A percentile compares a stretch with the other conserved stretches of the same genome.
Evolutionary conservation across 1,140 invertebrate genomes (phyloP).

Genomic region (Anthonomus grandis): DNA sequence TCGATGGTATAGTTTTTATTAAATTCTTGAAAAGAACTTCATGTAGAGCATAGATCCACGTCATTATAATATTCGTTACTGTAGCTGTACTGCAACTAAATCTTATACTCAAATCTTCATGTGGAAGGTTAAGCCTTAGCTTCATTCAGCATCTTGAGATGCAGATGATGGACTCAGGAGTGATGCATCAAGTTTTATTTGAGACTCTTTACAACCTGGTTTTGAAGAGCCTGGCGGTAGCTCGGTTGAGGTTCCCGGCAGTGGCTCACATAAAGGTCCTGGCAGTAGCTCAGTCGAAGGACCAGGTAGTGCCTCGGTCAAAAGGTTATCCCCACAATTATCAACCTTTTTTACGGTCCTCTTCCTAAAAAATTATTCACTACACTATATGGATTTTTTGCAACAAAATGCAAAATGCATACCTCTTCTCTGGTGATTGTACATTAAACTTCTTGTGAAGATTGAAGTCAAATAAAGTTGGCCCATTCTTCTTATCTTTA

Average conservation of each 20-base stretch:
- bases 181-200: no score
- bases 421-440: constrained; percentile 13
- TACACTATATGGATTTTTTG: not conserved
- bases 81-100: constrained; percentile 23
- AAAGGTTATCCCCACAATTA: not conserved
- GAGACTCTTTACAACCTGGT: no score
- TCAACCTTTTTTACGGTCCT: not conserved
- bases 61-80: constrained; percentile 31
- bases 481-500: constrained; percentile 8
- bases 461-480: constrained; percentile 19
- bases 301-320: not conserved
- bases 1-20: constrained; percentile 26
- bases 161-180: constrained; percentile 8
- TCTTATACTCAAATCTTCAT: no score
- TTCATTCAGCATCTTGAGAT: constrained; percentile 28
- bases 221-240: no score
- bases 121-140: constrained; percentile 25
- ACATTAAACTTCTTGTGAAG: constrained; percentile 5
- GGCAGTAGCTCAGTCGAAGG: not conserved
- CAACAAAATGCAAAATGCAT: no score
- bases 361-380: not conserved
- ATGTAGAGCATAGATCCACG: constrained; percentile 34
- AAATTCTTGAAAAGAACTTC: constrained; percentile 30
- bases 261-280: not conserved
- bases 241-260: not conserved